Conservation (phyloP, 2,888 invertebrate genomes). For the Flabesymbios commensalis region DNA sequence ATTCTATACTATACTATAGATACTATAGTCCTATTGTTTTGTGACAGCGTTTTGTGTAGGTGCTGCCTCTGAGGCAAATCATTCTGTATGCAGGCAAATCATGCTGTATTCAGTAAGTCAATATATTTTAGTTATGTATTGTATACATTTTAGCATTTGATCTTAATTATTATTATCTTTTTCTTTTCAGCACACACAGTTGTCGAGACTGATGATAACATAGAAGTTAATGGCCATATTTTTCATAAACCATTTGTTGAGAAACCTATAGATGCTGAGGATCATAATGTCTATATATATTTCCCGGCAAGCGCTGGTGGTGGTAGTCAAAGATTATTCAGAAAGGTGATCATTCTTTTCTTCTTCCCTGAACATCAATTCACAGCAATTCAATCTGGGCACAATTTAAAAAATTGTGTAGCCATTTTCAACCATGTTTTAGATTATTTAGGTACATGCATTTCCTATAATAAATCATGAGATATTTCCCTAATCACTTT, state of each 20-base stretch:
- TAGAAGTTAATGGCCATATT: constrained; percentile 88
- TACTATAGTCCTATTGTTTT: not conserved
- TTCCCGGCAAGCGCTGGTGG: constrained; percentile 98
- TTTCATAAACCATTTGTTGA: constrained; percentile 99
- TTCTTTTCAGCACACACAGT: too few relatives aligned
- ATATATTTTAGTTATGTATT: too few relatives aligned
- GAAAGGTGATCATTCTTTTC: constrained; percentile 73
- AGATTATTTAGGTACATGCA: too few relatives aligned
- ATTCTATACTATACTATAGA: not conserved
- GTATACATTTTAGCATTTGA: too few relatives aligned
- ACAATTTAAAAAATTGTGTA: too few relatives aligned
- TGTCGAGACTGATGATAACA: constrained; percentile 90
- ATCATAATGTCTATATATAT: constrained; percentile 99
- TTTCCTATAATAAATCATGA: too few relatives aligned
- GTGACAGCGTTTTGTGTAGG: not conserved
- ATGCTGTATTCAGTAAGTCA: too few relatives aligned
- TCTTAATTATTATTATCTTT: too few relatives aligned
- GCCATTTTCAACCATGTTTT: too few relatives aligned
- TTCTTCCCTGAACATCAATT: not conserved
- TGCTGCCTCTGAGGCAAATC: too few relatives aligned
- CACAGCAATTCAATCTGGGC: not conserved
- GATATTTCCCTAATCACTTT: too few relatives aligned
- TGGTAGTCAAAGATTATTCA: constrained; percentile 94
- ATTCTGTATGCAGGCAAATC: too few relatives aligned
- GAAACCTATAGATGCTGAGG: constrained; percentile 98